phyloP scores from a whole-genome alignment of 2,888 invertebrate species.

The Ormyrus rosae region DNA sequence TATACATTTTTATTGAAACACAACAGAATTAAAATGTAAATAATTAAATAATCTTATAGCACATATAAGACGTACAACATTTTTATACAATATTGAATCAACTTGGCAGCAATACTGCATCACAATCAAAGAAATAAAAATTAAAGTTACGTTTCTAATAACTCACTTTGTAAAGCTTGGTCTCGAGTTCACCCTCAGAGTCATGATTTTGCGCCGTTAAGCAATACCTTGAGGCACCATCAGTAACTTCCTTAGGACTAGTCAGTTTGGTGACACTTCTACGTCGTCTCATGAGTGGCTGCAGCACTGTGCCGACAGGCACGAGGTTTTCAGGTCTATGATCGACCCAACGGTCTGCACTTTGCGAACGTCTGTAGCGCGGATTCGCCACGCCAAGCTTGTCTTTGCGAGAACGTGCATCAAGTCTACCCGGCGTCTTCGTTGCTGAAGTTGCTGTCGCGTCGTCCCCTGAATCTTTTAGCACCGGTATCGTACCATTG shows the following conservation, averaged over 20 bases:
- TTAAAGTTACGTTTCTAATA: no score
- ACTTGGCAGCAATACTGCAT: no score
- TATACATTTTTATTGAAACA: no score
- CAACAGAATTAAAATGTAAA: no score
- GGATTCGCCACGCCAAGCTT: conserved; percentile 82
- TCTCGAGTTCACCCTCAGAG: conserved; percentile 94
- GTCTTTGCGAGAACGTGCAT: conserved; percentile 76
- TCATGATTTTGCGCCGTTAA: conserved; percentile 95
- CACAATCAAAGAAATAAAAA: no score
- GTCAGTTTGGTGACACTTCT: conserved; percentile 91
- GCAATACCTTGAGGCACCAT: conserved; percentile 87
- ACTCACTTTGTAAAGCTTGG: conserved; percentile 89
- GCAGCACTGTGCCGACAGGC: conserved; percentile 92
- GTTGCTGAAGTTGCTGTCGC: conserved; percentile 32
- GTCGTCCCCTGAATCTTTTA: conserved; percentile 51
- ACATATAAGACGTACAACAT: no score
- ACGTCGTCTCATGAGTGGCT: conserved; percentile 88
- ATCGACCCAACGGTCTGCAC: conserved; percentile 91
- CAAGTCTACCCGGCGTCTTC: conserved; percentile 62
- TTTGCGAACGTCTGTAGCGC: conserved; percentile 88
- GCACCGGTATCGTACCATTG: conserved; percentile 61
- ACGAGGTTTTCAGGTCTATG: conserved; percentile 89
- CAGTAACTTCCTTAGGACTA: conserved; percentile 81
- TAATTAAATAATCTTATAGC: no score
- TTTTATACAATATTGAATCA: no score